These are phyloP conservation scores for Drosophila emarginata DNA, from an alignment of 2,888 invertebrate species.

Conservation along the genomic window DNA sequence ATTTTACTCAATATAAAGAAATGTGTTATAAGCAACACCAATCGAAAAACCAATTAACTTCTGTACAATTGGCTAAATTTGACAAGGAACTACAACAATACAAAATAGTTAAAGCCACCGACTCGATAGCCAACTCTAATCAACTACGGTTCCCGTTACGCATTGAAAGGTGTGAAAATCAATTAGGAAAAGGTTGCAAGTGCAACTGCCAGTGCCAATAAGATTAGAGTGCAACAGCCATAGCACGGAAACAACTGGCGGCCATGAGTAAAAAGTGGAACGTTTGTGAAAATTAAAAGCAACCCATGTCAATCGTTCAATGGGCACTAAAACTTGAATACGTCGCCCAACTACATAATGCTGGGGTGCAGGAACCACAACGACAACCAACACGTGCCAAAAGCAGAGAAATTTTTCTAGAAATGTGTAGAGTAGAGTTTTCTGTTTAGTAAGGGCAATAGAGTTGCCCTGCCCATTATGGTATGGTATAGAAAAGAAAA, in stretches of 20 bases:
- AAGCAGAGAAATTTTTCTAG: slow-evolving; percentile 3
- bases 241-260: background rate
- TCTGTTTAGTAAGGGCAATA: background rate
- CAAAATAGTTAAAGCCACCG: background rate
- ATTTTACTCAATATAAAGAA: slow-evolving; percentile 19
- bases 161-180: slow-evolving; percentile 61
- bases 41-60: slow-evolving; percentile 55
- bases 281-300: slow-evolving; percentile 19
- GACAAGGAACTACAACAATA: slow-evolving; percentile 15
- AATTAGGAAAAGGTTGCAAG: slow-evolving; percentile 53
- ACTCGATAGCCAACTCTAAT: slow-evolving; percentile 47
- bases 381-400: slow-evolving; percentile 30
- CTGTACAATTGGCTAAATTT: slow-evolving; percentile 42
- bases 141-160: slow-evolving; percentile 26
- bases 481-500: background rate
- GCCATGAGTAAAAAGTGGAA: slow-evolving; percentile 19
- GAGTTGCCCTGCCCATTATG: background rate
- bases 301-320: slow-evolving; percentile 22
- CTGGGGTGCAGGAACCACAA: slow-evolving; percentile 13
- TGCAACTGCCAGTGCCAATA: slow-evolving; percentile 38
- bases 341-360: slow-evolving; percentile 15
- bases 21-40: slow-evolving; percentile 12
- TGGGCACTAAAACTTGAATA: background rate
- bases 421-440: background rate
- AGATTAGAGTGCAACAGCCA: slow-evolving; percentile 31